phyloP scores from a whole-genome alignment of 2,113 vertebrate genomes.

The Lutjanus erythropterus region DNA sequence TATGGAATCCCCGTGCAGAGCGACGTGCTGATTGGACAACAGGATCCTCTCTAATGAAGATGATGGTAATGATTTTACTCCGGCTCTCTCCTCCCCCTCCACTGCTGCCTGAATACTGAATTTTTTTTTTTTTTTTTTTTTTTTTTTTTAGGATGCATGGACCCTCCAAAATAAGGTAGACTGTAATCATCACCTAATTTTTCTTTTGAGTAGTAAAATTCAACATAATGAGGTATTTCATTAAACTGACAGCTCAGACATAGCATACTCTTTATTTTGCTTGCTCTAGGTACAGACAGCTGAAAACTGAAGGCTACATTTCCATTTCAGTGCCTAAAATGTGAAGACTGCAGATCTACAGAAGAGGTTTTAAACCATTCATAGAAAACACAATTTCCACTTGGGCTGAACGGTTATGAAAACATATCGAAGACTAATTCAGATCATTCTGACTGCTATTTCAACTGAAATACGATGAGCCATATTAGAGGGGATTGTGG shows the following conservation, averaged over 20 bases:
- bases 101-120: conserved; percentile 54
- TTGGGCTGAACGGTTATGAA: too few species aligned
- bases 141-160: conserved; percentile 33
- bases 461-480: too few species aligned
- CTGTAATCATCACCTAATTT: not conserved
- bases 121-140: conserved; percentile 30
- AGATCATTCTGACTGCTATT: too few species aligned
- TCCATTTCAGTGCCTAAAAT: conserved; percentile 21
- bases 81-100: conserved; percentile 71
- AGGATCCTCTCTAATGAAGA: conserved; percentile 83
- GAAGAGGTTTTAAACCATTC: conserved; percentile 19
- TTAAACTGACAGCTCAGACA: conserved; percentile 9
- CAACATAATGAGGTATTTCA: conserved; percentile 23
- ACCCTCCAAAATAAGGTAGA: conserved; percentile 21
- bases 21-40: conserved; percentile 77
- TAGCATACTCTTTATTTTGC: not conserved
- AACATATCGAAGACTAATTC: too few species aligned
- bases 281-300: not conserved
- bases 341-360: not conserved
- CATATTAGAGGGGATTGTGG: too few species aligned
- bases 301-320: conserved; percentile 12
- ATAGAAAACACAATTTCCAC: conserved; percentile 13
- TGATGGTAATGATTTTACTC: conserved; percentile 83
- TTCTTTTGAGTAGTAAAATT: not conserved
- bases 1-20: conserved; percentile 76